A percentile compares a stretch with the other conserved stretches of the same genome.
phyloP scores from a whole-genome alignment of 53 echinoderm and acorn worm genomes.

The Pentamera pediparva region DNA sequence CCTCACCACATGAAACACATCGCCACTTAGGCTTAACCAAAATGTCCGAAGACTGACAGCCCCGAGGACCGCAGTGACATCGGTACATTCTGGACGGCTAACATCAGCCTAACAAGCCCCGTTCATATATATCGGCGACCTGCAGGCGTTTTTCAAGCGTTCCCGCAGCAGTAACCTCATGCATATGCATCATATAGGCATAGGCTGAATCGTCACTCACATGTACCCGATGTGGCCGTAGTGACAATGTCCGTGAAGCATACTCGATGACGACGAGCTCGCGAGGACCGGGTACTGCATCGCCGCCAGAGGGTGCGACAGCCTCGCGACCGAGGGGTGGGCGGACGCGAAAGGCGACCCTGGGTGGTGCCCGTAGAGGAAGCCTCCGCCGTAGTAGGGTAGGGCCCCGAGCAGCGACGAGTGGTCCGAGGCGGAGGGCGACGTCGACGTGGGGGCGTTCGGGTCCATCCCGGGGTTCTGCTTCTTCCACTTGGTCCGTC shows the following conservation, averaged over 20 bases:
- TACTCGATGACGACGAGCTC: conserved; percentile 6
- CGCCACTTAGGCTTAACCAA: no score
- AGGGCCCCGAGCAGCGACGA: conserved; percentile 34
- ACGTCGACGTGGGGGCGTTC: conserved; percentile 80
- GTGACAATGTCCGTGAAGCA: conserved; percentile 24
- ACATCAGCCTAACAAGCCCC: no score
- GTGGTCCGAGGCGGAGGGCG: conserved; percentile 41
- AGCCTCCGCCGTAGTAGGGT: conserved; percentile 23
- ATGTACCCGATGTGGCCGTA: conserved; percentile 21
- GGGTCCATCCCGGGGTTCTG: conserved; percentile 99
- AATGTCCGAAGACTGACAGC: no score
- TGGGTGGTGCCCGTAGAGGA: background rate
- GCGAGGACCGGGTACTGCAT: conserved; percentile 29
- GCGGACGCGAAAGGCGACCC: conserved; percentile 8
- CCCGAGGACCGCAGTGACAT: no score
- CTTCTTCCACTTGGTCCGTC: conserved; percentile 99
- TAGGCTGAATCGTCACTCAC: no score
- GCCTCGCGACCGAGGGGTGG: conserved; percentile 10
- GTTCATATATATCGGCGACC: no score
- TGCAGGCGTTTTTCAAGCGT: no score
- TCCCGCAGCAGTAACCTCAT: no score
- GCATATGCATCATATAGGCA: no score
- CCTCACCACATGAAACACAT: no score
- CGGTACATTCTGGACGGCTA: no score
- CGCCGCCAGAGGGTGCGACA: conserved; percentile 5